Evolutionary conservation across 2,888 invertebrate species (phyloP).

Genomic region (Nowickia ferox): DNA sequence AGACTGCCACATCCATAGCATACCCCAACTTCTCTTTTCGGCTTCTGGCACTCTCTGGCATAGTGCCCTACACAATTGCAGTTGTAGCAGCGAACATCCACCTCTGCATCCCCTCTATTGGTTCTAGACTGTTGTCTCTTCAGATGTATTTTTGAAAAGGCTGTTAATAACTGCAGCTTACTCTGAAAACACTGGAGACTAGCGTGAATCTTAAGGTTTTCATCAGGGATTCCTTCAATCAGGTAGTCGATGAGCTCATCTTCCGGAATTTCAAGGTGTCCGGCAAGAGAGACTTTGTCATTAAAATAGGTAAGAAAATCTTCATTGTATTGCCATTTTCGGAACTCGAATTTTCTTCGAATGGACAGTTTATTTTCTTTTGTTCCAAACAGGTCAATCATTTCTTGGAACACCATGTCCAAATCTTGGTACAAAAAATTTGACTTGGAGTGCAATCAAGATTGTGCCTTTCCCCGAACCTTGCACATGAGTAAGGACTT

Average conservation of each 20-base stretch:
- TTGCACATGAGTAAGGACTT: slow-evolving; percentile 33
- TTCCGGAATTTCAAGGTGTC: neutral
- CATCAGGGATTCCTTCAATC: slow-evolving; percentile 56
- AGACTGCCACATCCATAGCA: slow-evolving; percentile 62
- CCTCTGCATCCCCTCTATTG: neutral
- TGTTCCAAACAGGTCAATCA: slow-evolving; percentile 30
- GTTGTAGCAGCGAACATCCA: slow-evolving; percentile 51
- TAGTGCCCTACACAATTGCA: slow-evolving; percentile 60
- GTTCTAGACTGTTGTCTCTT: neutral
- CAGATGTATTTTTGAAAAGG: slow-evolving; percentile 54
- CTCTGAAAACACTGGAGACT: slow-evolving; percentile 27
- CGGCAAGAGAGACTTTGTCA: neutral
- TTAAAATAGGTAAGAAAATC: slow-evolving; percentile 42
- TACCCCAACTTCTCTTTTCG: slow-evolving; percentile 55
- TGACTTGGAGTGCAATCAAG: slow-evolving; percentile 60
- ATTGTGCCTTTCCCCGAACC: slow-evolving; percentile 44
- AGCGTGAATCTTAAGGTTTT: slow-evolving; percentile 41
- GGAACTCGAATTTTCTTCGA: slow-evolving; percentile 23
- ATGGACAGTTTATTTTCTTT: slow-evolving; percentile 18
- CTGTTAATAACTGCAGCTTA: slow-evolving; percentile 53
- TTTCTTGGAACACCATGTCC: slow-evolving; percentile 30
- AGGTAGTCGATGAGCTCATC: slow-evolving; percentile 50
- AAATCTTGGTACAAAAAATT: slow-evolving; percentile 54
- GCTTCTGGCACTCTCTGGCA: slow-evolving; percentile 51
- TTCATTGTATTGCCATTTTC: slow-evolving; percentile 47